Conservation (phyloP, 2,888 invertebrate species). For the Graphium colonna region DNA sequence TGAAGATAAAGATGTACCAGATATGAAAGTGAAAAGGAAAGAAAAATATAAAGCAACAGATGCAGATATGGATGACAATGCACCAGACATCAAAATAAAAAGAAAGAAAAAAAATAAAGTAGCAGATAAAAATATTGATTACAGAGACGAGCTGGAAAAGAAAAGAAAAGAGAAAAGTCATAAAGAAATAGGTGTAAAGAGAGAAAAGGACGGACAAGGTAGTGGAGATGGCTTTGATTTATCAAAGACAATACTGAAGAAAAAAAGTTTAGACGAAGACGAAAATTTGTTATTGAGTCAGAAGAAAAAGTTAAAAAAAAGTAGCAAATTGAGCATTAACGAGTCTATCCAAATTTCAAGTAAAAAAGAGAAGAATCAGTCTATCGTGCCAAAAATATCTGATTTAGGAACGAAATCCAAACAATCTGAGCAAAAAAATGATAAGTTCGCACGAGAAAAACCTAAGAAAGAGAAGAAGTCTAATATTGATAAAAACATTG, state of each 20-base stretch:
- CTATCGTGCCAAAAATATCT: conserved; percentile 13
- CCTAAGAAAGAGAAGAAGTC: conserved; percentile 21
- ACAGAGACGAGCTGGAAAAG: background rate
- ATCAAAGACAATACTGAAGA: conserved; percentile 15
- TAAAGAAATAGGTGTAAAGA: background rate
- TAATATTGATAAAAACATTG: conserved; percentile 28
- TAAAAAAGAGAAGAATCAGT: conserved; percentile 12
- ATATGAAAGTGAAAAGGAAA: conserved; percentile 14
- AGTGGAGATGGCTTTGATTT: conserved; percentile 20
- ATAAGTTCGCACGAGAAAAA: conserved; percentile 19
- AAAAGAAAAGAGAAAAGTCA: conserved; percentile 1
- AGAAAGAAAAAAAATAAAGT: conserved; percentile 1
- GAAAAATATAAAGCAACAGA: conserved; percentile 19
- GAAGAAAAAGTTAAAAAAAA: conserved; percentile 22
- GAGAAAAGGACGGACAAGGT: conserved; percentile 11
- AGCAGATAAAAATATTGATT: background rate
- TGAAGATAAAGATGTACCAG: conserved; percentile 21
- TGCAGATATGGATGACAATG: conserved; percentile 17
- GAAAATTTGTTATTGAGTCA: conserved; percentile 19
- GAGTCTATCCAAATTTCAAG: conserved; percentile 15
- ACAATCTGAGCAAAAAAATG: conserved; percentile 2
- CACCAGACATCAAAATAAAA: conserved; percentile 1
- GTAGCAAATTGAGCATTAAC: conserved; percentile 8
- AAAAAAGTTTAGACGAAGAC: conserved; percentile 24
- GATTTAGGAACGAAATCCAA: background rate